Percentiles rank a stretch among this genome's conserved stretches.
Conservation (phyloP, 1,140 invertebrate species). For the Camponotus pennsylvanicus region DNA sequence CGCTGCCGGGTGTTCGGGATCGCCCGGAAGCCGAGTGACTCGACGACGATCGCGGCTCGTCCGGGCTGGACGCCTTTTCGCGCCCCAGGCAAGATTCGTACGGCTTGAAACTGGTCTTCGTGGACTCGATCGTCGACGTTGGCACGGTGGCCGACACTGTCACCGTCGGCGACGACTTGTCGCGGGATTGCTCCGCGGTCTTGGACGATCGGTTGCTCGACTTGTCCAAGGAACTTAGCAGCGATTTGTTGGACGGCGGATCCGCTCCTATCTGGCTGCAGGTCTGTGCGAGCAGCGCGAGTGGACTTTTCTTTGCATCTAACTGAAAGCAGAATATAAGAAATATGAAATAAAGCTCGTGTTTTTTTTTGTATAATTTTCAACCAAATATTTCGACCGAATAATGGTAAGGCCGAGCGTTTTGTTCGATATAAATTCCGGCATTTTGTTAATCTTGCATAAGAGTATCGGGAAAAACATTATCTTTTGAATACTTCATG, state of each 20-base stretch:
- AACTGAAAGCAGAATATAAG: constrained; percentile 90
- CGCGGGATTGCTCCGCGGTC: constrained; percentile 87
- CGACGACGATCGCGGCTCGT: constrained; percentile 78
- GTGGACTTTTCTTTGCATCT: constrained; percentile 97
- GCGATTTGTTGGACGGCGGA: constrained; percentile 89
- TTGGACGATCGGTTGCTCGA: constrained; percentile 89
- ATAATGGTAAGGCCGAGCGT: constrained; percentile 74
- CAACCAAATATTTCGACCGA: constrained; percentile 64
- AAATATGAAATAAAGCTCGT: neutral
- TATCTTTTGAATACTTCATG: neutral
- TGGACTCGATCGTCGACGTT: constrained; percentile 80
- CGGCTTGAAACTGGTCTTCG: constrained; percentile 90
- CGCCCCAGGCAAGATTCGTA: constrained; percentile 88
- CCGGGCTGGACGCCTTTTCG: constrained; percentile 81
- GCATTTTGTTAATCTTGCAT: neutral
- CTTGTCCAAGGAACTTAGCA: constrained; percentile 88
- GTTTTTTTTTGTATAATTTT: neutral
- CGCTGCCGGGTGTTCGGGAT: constrained; percentile 79
- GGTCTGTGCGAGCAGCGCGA: constrained; percentile 96
- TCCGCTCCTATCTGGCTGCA: constrained; percentile 98
- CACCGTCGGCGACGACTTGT: constrained; percentile 87
- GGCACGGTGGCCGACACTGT: constrained; percentile 77
- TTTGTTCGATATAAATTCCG: neutral
- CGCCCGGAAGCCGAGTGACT: constrained; percentile 80
- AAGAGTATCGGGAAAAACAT: neutral